phyloP scores from a whole-genome alignment of 2,888 invertebrate species.

The Plagiodera versicolora region DNA sequence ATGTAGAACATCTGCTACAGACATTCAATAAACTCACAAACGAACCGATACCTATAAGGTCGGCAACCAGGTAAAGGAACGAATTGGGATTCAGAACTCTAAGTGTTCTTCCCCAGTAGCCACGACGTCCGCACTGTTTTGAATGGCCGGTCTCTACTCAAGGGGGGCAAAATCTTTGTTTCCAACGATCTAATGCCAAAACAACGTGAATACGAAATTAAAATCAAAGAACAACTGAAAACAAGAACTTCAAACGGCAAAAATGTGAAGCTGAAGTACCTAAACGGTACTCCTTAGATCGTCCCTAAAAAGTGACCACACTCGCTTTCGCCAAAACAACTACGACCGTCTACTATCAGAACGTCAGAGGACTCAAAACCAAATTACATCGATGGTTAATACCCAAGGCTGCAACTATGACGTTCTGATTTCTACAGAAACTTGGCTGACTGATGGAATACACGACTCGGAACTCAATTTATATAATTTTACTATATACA shows the following conservation, averaged over 20 bases:
- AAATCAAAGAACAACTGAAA: neutral
- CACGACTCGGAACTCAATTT: neutral
- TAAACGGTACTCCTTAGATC: neutral
- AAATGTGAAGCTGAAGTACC: neutral
- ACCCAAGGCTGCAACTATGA: neutral
- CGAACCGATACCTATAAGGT: too few relatives aligned
- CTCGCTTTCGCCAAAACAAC: neutral
- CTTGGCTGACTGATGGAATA: neutral
- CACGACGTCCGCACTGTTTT: neutral
- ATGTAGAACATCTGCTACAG: too few relatives aligned
- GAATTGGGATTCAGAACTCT: neutral
- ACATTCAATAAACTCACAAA: too few relatives aligned
- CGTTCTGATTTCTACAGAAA: neutral
- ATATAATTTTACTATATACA: neutral
- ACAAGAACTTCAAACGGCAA: neutral
- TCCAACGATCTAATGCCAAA: neutral
- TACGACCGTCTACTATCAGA: neutral
- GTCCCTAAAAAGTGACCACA: neutral
- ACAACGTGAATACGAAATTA: neutral
- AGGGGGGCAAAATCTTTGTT: neutral
- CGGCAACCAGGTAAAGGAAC: neutral
- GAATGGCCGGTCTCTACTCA: neutral
- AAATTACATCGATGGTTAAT: neutral
- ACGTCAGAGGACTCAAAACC: slow-evolving; percentile 3
- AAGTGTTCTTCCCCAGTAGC: neutral